Evolutionary conservation across 2,888 invertebrate genomes (phyloP).

Genomic region (Alcis repandata): DNA sequence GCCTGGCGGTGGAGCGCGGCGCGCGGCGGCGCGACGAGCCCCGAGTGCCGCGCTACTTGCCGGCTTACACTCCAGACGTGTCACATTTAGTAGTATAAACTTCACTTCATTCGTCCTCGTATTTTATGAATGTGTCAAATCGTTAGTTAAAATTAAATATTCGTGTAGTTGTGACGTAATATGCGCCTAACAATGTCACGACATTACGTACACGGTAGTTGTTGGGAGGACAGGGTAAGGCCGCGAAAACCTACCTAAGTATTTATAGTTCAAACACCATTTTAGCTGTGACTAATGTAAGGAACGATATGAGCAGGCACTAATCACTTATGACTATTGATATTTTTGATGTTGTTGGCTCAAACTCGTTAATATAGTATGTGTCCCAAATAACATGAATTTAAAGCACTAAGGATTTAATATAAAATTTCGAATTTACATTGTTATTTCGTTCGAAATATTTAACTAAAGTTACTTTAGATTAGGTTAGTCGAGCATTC

Average conservation of each 20-base stretch:
- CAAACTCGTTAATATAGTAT: constrained; percentile 37
- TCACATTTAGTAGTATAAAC: constrained; percentile 91
- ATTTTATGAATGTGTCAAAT: constrained; percentile 30
- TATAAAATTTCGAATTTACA: constrained; percentile 24
- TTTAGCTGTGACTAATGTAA: constrained; percentile 57
- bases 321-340: constrained; percentile 40
- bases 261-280: constrained; percentile 48
- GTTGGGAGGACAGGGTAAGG: constrained; percentile 53
- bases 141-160: constrained; percentile 24
- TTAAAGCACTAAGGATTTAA: constrained; percentile 8
- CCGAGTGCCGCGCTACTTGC: constrained; percentile 89
- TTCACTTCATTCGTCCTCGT: constrained; percentile 35
- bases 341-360: constrained; percentile 44
- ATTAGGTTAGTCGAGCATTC: background rate
- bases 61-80: constrained; percentile 93
- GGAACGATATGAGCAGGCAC: constrained; percentile 39
- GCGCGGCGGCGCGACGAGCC: constrained; percentile 89
- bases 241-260: constrained; percentile 40
- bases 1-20: constrained; percentile 91
- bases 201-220: constrained; percentile 23
- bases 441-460: constrained; percentile 30
- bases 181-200: constrained; percentile 36
- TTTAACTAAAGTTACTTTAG: constrained; percentile 14
- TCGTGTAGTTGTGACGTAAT: constrained; percentile 28
- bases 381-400: constrained; percentile 23